Conservation (phyloP, 2,888 invertebrate genomes). For the Clusia tigrina region DNA sequence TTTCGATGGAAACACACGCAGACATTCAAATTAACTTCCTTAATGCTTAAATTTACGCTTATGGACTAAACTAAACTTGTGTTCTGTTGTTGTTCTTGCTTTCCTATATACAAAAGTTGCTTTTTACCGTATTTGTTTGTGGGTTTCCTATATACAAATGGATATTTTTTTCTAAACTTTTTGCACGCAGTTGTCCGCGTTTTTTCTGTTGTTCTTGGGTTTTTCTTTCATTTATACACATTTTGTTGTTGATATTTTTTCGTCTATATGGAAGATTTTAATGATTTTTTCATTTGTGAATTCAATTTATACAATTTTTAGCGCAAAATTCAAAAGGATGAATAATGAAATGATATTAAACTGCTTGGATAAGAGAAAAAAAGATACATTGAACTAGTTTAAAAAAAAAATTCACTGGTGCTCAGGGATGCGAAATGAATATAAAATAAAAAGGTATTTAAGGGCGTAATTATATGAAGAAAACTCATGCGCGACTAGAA, state of each 20-base stretch:
- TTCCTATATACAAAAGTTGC: slow-evolving; percentile 41
- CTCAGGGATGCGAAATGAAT: slow-evolving; percentile 21
- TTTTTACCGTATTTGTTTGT: slow-evolving; percentile 38
- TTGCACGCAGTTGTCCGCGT: too few species aligned
- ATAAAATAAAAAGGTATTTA: slow-evolving; percentile 20
- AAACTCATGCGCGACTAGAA: slow-evolving; percentile 22
- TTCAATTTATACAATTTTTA: slow-evolving; percentile 29
- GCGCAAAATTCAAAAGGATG: background rate
- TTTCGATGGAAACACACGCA: slow-evolving; percentile 48
- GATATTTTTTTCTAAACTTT: slow-evolving; percentile 6
- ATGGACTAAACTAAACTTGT: too few species aligned
- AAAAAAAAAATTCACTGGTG: slow-evolving; percentile 21
- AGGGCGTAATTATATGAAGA: slow-evolving; percentile 2
- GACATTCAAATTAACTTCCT: slow-evolving; percentile 33
- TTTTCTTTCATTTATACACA: slow-evolving; percentile 17
- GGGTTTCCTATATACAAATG: slow-evolving; percentile 35
- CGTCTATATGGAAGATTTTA: slow-evolving; percentile 47
- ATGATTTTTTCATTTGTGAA: slow-evolving; percentile 44
- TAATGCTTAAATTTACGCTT: slow-evolving; percentile 24
- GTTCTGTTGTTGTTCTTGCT: slow-evolving; percentile 18
- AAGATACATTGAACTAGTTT: too few species aligned
- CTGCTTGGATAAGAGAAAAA: background rate
- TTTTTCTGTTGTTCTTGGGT: slow-evolving; percentile 24
- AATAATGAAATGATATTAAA: background rate
- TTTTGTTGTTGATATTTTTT: too few species aligned